Evolutionary conservation across 2,113 vertebrate species (phyloP).

Genomic region (Tupaia chinensis): DNA sequence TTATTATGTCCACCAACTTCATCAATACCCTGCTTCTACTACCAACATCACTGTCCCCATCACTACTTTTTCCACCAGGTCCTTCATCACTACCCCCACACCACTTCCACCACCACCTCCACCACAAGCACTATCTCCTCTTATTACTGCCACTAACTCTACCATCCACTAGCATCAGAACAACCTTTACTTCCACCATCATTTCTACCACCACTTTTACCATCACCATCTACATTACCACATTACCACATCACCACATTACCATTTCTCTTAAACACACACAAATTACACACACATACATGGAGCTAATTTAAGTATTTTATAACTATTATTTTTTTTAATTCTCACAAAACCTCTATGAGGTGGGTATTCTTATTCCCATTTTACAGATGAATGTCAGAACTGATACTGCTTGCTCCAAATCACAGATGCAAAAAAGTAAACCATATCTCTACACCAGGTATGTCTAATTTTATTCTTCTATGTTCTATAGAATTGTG

Average conservation of each 20-base stretch:
- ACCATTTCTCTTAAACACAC: neutral
- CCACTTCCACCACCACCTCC: neutral
- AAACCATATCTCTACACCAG: neutral
- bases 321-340: neutral
- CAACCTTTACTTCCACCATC: neutral
- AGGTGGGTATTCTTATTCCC: neutral
- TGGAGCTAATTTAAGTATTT: neutral
- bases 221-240: neutral
- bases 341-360: neutral
- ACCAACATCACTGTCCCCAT: fast-evolving
- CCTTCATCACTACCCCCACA: neutral
- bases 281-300: neutral
- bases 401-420: neutral
- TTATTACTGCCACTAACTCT: neutral
- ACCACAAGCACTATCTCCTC: neutral
- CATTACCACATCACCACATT: neutral
- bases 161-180: neutral
- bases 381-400: conserved; percentile 11
- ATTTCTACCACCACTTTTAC: neutral
- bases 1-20: neutral
- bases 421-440: neutral
- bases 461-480: neutral
- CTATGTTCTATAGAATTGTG: neutral
- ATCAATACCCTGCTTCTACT: neutral
- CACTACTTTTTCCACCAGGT: neutral